phyloP scores from a whole-genome alignment of 2,113 vertebrate genomes.

The Eretmochelys imbricata region DNA sequence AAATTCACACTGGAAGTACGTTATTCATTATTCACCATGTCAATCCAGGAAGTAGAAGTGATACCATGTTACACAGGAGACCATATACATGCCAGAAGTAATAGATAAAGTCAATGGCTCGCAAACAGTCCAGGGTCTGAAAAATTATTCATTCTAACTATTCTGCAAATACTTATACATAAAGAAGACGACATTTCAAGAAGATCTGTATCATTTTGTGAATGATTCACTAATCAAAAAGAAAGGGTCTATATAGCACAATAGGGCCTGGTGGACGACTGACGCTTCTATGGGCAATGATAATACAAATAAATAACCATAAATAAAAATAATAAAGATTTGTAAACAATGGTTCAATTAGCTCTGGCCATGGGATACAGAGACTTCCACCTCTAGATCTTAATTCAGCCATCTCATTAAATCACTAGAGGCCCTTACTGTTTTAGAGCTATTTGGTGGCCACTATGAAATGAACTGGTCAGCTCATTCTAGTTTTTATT shows the following conservation, averaged over 20 bases:
- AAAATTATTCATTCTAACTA: neutral
- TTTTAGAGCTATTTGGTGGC: neutral
- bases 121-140: neutral
- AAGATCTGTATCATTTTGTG: neutral
- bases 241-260: neutral
- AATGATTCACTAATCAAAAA: neutral
- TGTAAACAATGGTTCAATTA: neutral
- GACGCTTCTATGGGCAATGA: neutral
- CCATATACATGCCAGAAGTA: fast-evolving
- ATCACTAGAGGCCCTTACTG: neutral
- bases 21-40: neutral
- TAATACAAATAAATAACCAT: neutral
- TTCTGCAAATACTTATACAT: fast-evolving
- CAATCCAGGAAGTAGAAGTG: neutral
- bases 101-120: neutral
- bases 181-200: neutral
- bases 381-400: neutral
- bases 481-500: neutral
- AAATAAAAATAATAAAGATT: neutral
- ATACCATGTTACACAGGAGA: neutral
- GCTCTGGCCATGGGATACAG: fast-evolving
- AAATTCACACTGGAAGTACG: neutral
- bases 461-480: neutral
- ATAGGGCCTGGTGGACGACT: neutral
- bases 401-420: neutral